Evolutionary conservation across 2,888 invertebrate genomes (phyloP).

Genomic region (Ctenicera cuprea): DNA sequence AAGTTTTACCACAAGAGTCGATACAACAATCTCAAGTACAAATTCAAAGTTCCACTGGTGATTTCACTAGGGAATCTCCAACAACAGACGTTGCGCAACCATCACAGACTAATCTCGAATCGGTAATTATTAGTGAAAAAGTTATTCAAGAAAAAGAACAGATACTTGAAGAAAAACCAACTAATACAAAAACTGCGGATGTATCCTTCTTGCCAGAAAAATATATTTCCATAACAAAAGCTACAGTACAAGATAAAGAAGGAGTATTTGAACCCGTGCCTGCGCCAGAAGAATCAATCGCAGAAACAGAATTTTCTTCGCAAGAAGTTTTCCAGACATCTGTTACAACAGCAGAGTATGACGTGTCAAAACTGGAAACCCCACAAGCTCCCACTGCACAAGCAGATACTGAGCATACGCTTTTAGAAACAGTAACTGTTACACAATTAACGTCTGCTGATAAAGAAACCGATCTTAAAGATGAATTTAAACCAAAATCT

Average conservation of each 20-base stretch:
- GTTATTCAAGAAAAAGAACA: slow-evolving; percentile 72
- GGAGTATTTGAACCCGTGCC: slow-evolving; percentile 61
- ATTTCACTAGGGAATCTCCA: slow-evolving; percentile 70
- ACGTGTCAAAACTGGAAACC: slow-evolving; percentile 56
- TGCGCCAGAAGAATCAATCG: slow-evolving; percentile 63
- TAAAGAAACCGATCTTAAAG: slow-evolving; percentile 66
- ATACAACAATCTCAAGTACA: slow-evolving; percentile 59
- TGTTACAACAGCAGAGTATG: slow-evolving; percentile 61
- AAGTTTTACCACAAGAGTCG: slow-evolving; percentile 61
- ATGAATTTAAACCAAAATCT: slow-evolving; percentile 59
- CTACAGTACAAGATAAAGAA: slow-evolving; percentile 68
- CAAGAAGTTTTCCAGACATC: slow-evolving; percentile 66
- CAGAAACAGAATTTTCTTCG: slow-evolving; percentile 60
- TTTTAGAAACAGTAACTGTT: slow-evolving; percentile 63
- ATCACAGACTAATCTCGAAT: slow-evolving; percentile 67
- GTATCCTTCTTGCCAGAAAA: slow-evolving; percentile 71
- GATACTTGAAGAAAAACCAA: slow-evolving; percentile 65
- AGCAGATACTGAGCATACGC: slow-evolving; percentile 65
- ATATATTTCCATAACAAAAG: slow-evolving; percentile 68
- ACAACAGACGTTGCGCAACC: slow-evolving; percentile 71
- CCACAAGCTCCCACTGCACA: slow-evolving; percentile 60
- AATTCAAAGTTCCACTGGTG: slow-evolving; percentile 59
- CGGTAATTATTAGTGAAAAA: slow-evolving; percentile 73
- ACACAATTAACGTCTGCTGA: slow-evolving; percentile 69
- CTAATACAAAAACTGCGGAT: slow-evolving; percentile 69